Percentiles rank a stretch among this genome's conserved stretches.
phyloP scores from a whole-genome alignment of 2,113 vertebrate species.

The Tichodroma muraria region DNA sequence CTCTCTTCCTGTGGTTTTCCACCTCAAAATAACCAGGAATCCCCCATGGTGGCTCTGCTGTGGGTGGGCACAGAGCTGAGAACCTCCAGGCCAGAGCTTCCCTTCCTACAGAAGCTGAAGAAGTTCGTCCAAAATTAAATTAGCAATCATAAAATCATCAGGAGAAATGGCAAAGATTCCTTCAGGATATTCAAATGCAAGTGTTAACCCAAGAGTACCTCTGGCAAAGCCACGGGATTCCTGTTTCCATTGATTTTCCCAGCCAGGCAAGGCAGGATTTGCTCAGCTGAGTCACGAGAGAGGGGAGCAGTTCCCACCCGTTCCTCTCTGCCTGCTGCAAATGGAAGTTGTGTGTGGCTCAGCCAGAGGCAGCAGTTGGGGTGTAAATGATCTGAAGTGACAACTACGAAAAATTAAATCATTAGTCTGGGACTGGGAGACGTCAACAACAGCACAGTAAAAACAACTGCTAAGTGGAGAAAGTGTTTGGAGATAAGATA shows the following conservation, averaged over 20 bases:
- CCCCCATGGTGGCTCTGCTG: not conserved
- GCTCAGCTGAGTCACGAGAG: not conserved
- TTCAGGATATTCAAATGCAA: not conserved
- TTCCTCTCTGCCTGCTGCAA: not conserved
- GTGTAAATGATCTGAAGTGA: not conserved
- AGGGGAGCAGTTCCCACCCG: not conserved
- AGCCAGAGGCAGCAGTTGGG: not conserved
- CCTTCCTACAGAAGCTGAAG: not conserved
- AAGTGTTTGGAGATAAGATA: constrained; percentile 49
- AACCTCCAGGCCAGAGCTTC: not conserved
- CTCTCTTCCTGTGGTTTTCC: not conserved
- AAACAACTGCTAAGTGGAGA: constrained; percentile 29
- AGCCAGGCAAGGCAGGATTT: not conserved
- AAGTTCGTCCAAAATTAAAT: not conserved
- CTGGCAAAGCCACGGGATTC: not conserved
- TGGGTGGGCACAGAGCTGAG: not conserved
- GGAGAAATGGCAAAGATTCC: not conserved
- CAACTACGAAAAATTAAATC: constrained; percentile 13
- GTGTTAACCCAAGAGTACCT: not conserved
- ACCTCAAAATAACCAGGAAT: not conserved
- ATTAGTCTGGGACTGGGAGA: not conserved
- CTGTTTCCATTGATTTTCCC: not conserved
- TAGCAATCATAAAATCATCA: not conserved
- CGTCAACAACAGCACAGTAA: not conserved
- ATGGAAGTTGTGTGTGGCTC: not conserved